A percentile compares a stretch with the other conserved stretches of the same genome.
Evolutionary conservation across 2,113 vertebrate genomes (phyloP).

Genomic region (Synodontis membranacea): DNA sequence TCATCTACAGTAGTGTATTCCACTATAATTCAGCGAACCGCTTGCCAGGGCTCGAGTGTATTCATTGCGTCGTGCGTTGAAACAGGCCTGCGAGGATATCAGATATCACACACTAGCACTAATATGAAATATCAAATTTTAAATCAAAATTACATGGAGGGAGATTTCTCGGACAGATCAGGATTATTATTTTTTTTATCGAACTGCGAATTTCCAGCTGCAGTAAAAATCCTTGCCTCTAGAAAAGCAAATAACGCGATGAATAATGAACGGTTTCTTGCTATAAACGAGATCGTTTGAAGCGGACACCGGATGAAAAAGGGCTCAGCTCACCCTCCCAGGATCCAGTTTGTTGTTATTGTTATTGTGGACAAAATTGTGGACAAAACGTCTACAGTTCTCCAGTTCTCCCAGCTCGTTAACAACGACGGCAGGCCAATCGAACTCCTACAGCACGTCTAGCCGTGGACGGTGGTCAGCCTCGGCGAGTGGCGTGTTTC

Average conservation of each 20-base stretch:
- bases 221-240: neutral
- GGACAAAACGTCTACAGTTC: no score
- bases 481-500: no score
- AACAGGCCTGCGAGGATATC: neutral
- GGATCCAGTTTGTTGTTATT: no score
- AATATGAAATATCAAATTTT: neutral
- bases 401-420: no score
- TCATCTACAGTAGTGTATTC: neutral
- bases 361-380: no score
- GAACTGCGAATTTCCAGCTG: no score
- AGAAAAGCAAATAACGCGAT: neutral
- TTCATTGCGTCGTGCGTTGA: neutral
- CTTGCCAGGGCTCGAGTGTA: neutral
- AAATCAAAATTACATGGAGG: neutral
- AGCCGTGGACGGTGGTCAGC: no score
- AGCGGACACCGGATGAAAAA: no score
- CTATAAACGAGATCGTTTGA: neutral
- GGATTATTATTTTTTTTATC: no score
- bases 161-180: neutral
- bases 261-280: neutral
- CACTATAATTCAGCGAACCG: neutral
- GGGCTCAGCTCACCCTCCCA: no score
- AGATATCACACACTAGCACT: neutral
- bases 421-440: no score
- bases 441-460: no score